phyloP scores from a whole-genome alignment of 2,888 invertebrate genomes.

The Gandaritis pyraliata region DNA sequence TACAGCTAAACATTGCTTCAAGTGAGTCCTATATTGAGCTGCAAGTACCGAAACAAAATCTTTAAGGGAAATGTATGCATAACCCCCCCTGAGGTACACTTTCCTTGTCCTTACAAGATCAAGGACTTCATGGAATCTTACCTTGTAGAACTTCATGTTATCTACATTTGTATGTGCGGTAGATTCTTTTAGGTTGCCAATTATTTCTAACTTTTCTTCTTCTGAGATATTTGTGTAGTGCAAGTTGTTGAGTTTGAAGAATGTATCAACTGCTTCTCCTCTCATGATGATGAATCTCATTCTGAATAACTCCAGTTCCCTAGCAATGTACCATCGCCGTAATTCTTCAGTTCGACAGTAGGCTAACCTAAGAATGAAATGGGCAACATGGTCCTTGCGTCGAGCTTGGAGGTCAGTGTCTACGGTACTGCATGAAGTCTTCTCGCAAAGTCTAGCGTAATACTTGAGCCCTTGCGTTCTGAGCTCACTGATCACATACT shows the following conservation, averaged over 20 bases:
- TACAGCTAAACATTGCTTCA: conserved; percentile 88
- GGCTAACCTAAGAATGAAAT: conserved; percentile 95
- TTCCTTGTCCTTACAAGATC: conserved; percentile 92
- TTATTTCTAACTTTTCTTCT: conserved; percentile 87
- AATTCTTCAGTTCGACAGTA: conserved; percentile 95
- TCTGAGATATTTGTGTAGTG: conserved; percentile 87
- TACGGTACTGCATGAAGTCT: conserved; percentile 78
- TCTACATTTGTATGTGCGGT: conserved; percentile 85
- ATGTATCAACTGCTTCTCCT: conserved; percentile 85
- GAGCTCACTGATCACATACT: conserved; percentile 86
- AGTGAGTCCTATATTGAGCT: conserved; percentile 88
- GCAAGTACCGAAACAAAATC: conserved; percentile 94
- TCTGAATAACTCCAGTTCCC: conserved; percentile 96
- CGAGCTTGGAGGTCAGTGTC: conserved; percentile 87
- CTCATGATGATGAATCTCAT: conserved; percentile 88
- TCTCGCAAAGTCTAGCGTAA: conserved; percentile 85
- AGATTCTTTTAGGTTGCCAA: conserved; percentile 85
- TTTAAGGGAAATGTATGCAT: conserved; percentile 93
- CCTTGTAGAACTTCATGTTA: conserved; percentile 89
- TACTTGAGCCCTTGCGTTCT: conserved; percentile 87
- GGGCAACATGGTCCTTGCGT: conserved; percentile 94
- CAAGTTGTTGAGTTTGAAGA: conserved; percentile 88
- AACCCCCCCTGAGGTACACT: conserved; percentile 92
- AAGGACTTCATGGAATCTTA: conserved; percentile 93
- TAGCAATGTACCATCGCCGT: conserved; percentile 93